Conservation (phyloP, 2,888 invertebrate species). For the Phytoseiulus persimilis region DNA sequence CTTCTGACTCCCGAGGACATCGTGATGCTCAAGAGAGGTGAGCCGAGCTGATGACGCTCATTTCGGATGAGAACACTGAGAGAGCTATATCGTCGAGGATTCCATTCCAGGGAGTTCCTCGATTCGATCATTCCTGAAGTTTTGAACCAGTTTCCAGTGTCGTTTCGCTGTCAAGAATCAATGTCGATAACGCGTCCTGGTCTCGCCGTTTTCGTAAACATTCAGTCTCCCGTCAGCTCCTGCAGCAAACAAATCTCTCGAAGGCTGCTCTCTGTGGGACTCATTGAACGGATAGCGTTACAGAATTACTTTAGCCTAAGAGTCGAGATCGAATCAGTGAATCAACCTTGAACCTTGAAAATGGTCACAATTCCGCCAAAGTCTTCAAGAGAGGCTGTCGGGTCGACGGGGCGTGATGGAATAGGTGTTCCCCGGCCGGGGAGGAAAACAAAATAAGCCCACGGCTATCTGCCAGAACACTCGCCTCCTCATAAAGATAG, state of each 20-base stretch:
- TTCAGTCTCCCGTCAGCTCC: background rate
- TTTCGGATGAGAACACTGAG: background rate
- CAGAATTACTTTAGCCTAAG: background rate
- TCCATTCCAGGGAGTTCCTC: background rate
- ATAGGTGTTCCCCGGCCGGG: background rate
- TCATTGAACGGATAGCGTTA: background rate
- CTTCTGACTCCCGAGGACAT: conserved; percentile 75
- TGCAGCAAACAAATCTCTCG: background rate
- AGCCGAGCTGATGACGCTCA: background rate
- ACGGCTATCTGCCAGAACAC: background rate
- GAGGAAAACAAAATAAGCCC: background rate
- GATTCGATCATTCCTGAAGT: background rate
- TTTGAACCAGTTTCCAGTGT: background rate
- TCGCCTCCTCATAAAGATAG: conserved; percentile 5
- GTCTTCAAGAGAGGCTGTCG: background rate
- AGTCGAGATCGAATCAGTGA: background rate
- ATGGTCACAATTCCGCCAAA: background rate
- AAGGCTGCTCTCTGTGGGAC: background rate
- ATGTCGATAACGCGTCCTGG: background rate
- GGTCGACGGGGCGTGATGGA: background rate
- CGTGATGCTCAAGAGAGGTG: conserved; percentile 85
- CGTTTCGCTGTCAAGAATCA: background rate
- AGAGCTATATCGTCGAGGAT: background rate
- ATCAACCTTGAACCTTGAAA: background rate
- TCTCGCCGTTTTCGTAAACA: background rate